phyloP scores from a whole-genome alignment of 2,113 vertebrate genomes.

The Ammodramus savannarum region DNA sequence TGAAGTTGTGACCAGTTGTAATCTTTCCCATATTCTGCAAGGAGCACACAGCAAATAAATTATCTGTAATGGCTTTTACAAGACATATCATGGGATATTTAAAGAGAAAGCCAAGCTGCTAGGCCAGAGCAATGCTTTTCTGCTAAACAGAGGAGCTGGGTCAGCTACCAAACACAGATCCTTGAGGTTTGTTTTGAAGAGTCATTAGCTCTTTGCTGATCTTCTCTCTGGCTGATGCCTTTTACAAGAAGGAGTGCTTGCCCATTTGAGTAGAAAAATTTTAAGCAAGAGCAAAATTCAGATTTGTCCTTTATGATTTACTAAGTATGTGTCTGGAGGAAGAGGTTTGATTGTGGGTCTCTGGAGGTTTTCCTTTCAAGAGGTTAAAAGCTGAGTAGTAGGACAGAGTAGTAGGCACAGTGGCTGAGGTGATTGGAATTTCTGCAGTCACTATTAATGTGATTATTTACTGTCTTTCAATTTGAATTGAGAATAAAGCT shows the following conservation, averaged over 20 bases:
- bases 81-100: background rate
- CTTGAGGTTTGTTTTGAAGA: background rate
- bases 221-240: background rate
- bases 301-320: background rate
- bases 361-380: background rate
- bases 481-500: background rate
- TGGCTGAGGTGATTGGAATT: background rate
- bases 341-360: background rate
- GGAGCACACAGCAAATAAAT: background rate
- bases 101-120: background rate
- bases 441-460: background rate
- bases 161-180: background rate
- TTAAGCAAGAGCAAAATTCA: background rate
- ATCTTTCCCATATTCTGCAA: background rate
- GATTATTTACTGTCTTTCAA: background rate
- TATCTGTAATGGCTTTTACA: background rate
- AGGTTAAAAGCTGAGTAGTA: background rate
- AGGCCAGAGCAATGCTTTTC: background rate
- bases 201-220: background rate
- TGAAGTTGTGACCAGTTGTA: constrained; percentile 1
- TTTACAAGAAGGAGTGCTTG: background rate
- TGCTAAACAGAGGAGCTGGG: background rate
- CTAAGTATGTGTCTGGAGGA: background rate
- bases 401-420: background rate
- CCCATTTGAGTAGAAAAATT: background rate